Base-by-base conservation (phyloP, 1,140 invertebrate genomes). In the Notospermus geniculatus region DNA sequence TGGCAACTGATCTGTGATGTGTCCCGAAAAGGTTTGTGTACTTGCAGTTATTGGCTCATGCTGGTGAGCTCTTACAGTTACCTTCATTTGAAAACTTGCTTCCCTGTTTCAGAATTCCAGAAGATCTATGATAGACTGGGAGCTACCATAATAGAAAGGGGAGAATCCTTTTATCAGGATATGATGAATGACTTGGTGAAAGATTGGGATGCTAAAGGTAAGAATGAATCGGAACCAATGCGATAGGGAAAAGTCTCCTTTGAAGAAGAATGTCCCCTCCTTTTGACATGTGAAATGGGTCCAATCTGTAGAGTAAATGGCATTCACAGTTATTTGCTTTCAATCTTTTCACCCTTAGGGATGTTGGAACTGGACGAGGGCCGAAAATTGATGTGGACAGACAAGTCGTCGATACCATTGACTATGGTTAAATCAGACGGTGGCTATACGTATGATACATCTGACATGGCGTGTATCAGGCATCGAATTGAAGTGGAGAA, bases 391-490 rank as follows among this genome's bases (percentile, higher is more conserved):
- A 91, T 99, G 89, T 98, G 92, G 88, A 86, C 88, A 1, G 79
- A 83, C 50, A 79, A 72, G 25, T 65, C 65, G 43, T 63, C 63
- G n/a, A 71, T 84, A n/a, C 97, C 97, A 0, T 78, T 99, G 19
- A 99, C 95, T 0, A 85, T 99, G 19, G 88, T 98, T 0, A 99
- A 99, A 83, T 93, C 93, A 2, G 97, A 98, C 83, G 97, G 97
- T 54, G 97, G 97, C 29, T 99, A 89, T 76, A 99, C 97, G 0
- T 99, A 99, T 81, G 97, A 99, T 77, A 99, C 97, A 0, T 98
- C 95, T 7, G 97, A 99, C 82, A 84, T 99, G 85, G 94, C 97
- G 2, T 87, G 91, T 9, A 86, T 99, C 1, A 90, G 88, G 68
- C 88, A 99, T 54, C 85, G 97, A 52, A 79, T 98, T 5, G 79